These are phyloP conservation scores for Pyralis farinalis DNA, from an alignment of 2,888 invertebrate species.

Conservation along the genomic window DNA sequence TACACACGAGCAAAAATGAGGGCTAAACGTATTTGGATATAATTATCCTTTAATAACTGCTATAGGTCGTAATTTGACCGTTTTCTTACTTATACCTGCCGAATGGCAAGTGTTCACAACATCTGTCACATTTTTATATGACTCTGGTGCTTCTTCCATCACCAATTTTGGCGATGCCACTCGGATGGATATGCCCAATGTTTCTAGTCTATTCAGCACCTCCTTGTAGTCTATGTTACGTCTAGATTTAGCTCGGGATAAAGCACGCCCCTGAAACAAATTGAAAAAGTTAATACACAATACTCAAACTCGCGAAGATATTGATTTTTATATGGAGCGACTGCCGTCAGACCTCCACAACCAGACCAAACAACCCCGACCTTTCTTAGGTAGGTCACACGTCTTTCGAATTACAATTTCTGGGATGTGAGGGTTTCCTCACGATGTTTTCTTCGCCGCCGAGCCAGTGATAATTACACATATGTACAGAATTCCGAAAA, in stretches of 20 bases:
- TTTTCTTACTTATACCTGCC: slow-evolving; percentile 98
- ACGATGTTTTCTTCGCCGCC: too few species aligned
- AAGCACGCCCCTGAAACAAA: slow-evolving; percentile 91
- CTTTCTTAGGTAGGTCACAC: too few species aligned
- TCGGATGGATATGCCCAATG: slow-evolving; percentile 95
- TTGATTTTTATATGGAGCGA: too few species aligned
- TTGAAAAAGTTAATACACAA: background rate
- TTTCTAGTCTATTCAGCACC: slow-evolving; percentile 91
- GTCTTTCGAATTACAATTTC: too few species aligned
- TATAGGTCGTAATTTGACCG: slow-evolving; percentile 97
- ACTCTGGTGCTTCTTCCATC: slow-evolving; percentile 99
- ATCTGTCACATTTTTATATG: slow-evolving; percentile 99
- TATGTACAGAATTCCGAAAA: too few species aligned
- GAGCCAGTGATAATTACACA: too few species aligned
- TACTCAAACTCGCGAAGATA: too few species aligned
- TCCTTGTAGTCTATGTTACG: slow-evolving; percentile 96
- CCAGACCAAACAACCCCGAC: too few species aligned
- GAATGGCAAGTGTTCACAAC: slow-evolving; percentile 99
- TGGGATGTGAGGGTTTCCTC: too few species aligned
- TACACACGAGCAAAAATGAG: too few species aligned
- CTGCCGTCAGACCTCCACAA: too few species aligned
- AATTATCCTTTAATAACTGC: slow-evolving; percentile 98
- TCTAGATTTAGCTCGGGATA: slow-evolving; percentile 98
- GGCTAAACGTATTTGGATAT: too few species aligned
- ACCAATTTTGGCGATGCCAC: slow-evolving; percentile 99